Evolutionary conservation across 1,140 invertebrate genomes (phyloP), one percentile per base, ranked within the genome.

Genomic region (Odontomachus brunneus): DNA sequence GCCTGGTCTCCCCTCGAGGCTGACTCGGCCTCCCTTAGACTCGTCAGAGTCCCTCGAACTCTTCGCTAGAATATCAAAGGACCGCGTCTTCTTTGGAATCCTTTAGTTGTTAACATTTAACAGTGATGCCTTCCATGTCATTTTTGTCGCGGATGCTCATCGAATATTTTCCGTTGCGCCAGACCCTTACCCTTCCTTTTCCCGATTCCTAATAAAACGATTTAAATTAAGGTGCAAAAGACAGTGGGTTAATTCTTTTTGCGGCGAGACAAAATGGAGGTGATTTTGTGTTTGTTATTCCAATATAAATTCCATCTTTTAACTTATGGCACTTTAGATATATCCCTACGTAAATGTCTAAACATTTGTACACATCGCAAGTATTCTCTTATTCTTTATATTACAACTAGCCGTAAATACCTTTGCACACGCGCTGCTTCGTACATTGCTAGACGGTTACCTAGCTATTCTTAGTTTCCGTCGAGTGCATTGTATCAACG

Each of bases 91-190:
- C 84, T 65, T 84, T 75, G 89, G 89, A 90, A 90, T 90, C 89
- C 88, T 87, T 72, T 69, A 88, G 85, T 90, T 90, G 89, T 90
- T 90, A 90, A 90, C 89, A 90, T 90, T 90, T 89, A 90, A 88
- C 82, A 88, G 83, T 74, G 82, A 90, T 90, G 88, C 89, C 83
- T 80, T 59, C 81, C 75, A 72, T 83, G 76, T 78, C 62, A 89
- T 89, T 89, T 88, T 89, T 84, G 66, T 88, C 87, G 80, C 86
- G 33, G 83, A 85, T 75, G 51, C 72, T 55, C 38, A 26, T 59
- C 53, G 72, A 59, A 12, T 17, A n/a, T 83, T 44, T 48, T 73
- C 62, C 60, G 51, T 66, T 33, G 57, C 62, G 38, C 5, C 44
- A 24, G 24, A 22, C 24, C 12, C 33, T 24, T 33, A 17, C 24